Conservation (phyloP, 2,797 vertebrate genomes). For the Cynodonichthys magdalenae region DNA sequence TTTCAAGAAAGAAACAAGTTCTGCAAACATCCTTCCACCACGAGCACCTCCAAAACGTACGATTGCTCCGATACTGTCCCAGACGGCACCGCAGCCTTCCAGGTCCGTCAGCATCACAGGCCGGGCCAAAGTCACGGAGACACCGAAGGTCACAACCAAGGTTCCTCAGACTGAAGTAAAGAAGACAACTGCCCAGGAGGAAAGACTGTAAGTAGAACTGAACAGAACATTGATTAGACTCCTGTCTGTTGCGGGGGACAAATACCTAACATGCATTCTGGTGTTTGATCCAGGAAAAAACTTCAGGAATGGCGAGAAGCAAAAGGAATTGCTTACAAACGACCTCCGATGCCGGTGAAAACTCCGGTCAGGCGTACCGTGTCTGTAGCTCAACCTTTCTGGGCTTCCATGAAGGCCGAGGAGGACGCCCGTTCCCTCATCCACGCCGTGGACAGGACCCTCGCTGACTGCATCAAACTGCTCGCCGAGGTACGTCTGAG, state of each 20-base stretch:
- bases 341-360: slow-evolving; percentile 85
- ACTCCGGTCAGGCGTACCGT: slow-evolving; percentile 57
- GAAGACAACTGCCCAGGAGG: slow-evolving; percentile 74
- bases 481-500: slow-evolving; percentile 77
- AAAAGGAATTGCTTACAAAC: slow-evolving; percentile 90
- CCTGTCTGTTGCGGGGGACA: no score
- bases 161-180: slow-evolving; percentile 56
- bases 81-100: slow-evolving; percentile 35
- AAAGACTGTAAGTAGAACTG: slow-evolving; percentile 75
- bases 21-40: not conserved
- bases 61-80: slow-evolving; percentile 12
- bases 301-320: slow-evolving; percentile 88
- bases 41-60: not conserved
- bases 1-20: not conserved
- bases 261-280: not conserved
- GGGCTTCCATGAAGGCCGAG: slow-evolving; percentile 76
- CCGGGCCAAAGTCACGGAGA: slow-evolving; percentile 28
- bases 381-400: slow-evolving; percentile 71
- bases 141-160: slow-evolving; percentile 28
- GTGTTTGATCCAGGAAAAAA: slow-evolving; percentile 78
- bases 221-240: no score
- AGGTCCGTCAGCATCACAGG: slow-evolving; percentile 32
- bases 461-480: slow-evolving; percentile 85
- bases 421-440: slow-evolving; percentile 77
- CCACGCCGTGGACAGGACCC: slow-evolving; percentile 73